Conservation (phyloP, 2,797 vertebrate genomes). For the Danio jaintianensis region DNA sequence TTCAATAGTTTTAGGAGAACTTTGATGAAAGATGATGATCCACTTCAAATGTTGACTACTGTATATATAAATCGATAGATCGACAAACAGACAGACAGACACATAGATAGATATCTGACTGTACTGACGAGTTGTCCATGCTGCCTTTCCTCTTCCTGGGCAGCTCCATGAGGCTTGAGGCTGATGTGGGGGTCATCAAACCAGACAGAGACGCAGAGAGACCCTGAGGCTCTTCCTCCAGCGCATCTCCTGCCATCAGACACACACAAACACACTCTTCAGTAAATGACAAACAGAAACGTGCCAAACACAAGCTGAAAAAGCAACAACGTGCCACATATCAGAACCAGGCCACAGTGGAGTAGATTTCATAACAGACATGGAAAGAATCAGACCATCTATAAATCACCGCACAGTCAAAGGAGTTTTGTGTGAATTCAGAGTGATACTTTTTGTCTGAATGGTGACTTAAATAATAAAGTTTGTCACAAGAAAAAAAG, state of each 20-base stretch:
- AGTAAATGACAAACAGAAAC: constrained; percentile 5
- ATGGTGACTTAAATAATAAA: constrained; percentile 21
- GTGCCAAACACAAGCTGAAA: constrained; percentile 9
- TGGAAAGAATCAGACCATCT: constrained; percentile 50
- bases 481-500: neutral
- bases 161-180: constrained; percentile 76
- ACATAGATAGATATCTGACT: neutral
- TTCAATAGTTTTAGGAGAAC: too few species aligned
- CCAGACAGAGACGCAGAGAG: constrained; percentile 70
- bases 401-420: constrained; percentile 5
- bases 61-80: too few species aligned
- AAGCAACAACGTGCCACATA: neutral
- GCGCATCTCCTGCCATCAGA: constrained; percentile 70
- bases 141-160: constrained; percentile 90
- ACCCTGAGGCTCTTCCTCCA: constrained; percentile 76
- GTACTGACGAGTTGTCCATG: constrained; percentile 80
- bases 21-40: too few species aligned
- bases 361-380: constrained; percentile 36
- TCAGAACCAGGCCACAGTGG: constrained; percentile 33
- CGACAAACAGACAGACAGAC: too few species aligned
- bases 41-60: too few species aligned
- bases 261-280: neutral
- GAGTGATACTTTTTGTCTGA: constrained; percentile 7
- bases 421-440: constrained; percentile 19
- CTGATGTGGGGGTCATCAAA: constrained; percentile 72